These are phyloP conservation scores for Archips xylosteana DNA, from an alignment of 2,888 invertebrate species.

Conservation along the genomic window DNA sequence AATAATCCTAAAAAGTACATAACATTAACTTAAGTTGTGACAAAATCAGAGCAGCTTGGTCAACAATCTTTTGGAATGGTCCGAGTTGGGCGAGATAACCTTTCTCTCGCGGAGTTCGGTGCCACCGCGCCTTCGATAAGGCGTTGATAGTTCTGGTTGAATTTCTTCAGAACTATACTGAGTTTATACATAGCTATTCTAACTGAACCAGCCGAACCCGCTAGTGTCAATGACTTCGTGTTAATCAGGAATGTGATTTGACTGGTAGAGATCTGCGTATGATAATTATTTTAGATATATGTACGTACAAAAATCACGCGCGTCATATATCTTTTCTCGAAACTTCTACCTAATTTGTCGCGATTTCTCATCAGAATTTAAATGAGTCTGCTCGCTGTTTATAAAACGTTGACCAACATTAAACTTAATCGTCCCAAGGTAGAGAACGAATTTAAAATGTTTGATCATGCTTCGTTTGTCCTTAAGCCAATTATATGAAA, in stretches of 20 bases:
- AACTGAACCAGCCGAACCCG: conserved; percentile 46
- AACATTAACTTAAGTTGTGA: conserved; percentile 12
- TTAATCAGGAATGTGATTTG: conserved; percentile 17
- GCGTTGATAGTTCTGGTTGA: conserved; percentile 56
- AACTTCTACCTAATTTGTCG: conserved; percentile 13
- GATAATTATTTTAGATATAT: conserved; percentile 9
- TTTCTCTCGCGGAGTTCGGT: conserved; percentile 64
- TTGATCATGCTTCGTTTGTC: conserved; percentile 49
- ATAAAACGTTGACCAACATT: conserved; percentile 1
- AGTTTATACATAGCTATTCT: conserved; percentile 10
- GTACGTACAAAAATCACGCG: background rate
- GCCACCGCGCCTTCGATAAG: conserved; percentile 63
- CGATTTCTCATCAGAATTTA: conserved; percentile 5
- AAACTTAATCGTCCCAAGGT: conserved; percentile 43
- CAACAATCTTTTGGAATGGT: conserved; percentile 21
- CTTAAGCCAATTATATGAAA: conserved; percentile 57
- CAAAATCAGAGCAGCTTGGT: conserved; percentile 24
- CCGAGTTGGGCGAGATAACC: conserved; percentile 62
- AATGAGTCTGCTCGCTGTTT: background rate
- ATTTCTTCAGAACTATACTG: conserved; percentile 33
- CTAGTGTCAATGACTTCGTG: conserved; percentile 57
- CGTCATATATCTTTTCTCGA: conserved; percentile 5
- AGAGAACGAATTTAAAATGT: conserved; percentile 44
- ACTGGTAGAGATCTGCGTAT: conserved; percentile 1
- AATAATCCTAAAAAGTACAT: background rate